Percentiles rank a stretch among this genome's conserved stretches.
Conservation (phyloP, 2,888 invertebrate genomes). For the Dione vanillae region DNA sequence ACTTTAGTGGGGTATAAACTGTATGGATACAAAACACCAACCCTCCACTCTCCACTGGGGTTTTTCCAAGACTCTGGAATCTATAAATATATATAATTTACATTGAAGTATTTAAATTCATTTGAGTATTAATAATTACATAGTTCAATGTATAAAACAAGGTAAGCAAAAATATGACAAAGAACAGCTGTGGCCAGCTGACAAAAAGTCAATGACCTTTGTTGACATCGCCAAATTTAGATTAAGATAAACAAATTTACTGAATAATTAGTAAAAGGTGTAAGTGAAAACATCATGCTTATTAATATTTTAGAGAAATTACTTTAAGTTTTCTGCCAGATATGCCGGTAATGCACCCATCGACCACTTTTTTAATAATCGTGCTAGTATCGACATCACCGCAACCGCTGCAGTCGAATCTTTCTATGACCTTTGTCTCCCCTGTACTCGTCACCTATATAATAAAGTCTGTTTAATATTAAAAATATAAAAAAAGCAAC, state of each 20-base stretch:
- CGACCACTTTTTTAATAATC: slow-evolving; percentile 76
- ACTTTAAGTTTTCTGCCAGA: slow-evolving; percentile 96
- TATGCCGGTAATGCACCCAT: slow-evolving; percentile 92
- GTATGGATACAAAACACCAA: slow-evolving; percentile 94
- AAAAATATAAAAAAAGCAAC: slow-evolving; percentile 55
- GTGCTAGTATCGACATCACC: slow-evolving; percentile 97
- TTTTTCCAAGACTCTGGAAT: slow-evolving; percentile 93
- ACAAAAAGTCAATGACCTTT: slow-evolving; percentile 52
- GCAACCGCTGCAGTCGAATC: slow-evolving; percentile 97
- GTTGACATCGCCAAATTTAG: slow-evolving; percentile 39
- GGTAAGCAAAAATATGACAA: slow-evolving; percentile 44
- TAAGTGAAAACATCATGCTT: background rate
- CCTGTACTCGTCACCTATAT: slow-evolving; percentile 93
- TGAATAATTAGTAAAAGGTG: background rate
- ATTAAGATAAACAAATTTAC: slow-evolving; percentile 12
- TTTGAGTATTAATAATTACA: background rate
- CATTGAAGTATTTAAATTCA: background rate
- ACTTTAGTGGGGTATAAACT: slow-evolving; percentile 94
- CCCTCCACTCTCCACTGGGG: slow-evolving; percentile 92
- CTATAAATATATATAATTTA: slow-evolving; percentile 68
- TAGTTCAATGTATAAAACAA: background rate
- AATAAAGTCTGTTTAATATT: slow-evolving; percentile 47
- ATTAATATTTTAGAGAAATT: slow-evolving; percentile 47
- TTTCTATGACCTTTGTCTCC: slow-evolving; percentile 95
- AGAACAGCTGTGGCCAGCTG: slow-evolving; percentile 51